Conservation (phyloP, 2,113 vertebrate genomes). For the Anoplopoma fimbria region DNA sequence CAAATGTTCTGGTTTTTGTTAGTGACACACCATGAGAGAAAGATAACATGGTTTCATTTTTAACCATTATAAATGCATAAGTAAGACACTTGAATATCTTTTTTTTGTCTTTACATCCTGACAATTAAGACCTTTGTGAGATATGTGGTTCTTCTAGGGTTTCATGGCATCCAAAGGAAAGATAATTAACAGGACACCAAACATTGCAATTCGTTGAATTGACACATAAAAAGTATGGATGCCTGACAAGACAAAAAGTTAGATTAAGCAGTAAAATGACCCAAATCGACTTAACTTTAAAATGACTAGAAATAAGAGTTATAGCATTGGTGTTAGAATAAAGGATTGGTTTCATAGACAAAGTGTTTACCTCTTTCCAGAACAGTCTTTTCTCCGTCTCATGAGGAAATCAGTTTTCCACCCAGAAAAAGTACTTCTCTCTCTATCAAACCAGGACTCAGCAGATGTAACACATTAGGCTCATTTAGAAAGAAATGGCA, state of each 20-base stretch:
- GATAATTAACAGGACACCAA: conserved; percentile 6
- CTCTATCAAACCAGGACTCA: conserved; percentile 3
- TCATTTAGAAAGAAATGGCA: background rate
- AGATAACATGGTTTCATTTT: conserved; percentile 30
- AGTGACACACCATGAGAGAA: conserved; percentile 14
- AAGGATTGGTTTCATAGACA: conserved; percentile 15
- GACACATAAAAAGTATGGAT: background rate
- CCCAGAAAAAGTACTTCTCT: background rate
- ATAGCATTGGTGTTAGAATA: conserved; percentile 28
- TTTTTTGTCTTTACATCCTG: conserved; percentile 6
- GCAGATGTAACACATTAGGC: conserved; percentile 11
- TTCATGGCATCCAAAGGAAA: conserved; percentile 42
- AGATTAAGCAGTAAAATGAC: conserved; percentile 13
- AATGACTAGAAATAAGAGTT: conserved; percentile 33
- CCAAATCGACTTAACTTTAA: conserved; percentile 16
- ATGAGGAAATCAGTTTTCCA: background rate
- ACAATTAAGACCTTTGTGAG: conserved; percentile 28
- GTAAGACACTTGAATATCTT: conserved; percentile 30
- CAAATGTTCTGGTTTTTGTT: background rate
- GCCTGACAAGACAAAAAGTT: background rate
- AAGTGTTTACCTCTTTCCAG: background rate
- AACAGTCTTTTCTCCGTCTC: background rate
- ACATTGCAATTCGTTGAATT: conserved; percentile 22
- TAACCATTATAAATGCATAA: conserved; percentile 42
- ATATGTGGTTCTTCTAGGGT: conserved; percentile 36